A percentile compares a stretch with the other conserved stretches of the same genome.
Conservation (phyloP, 2,888 invertebrate genomes). For the Mechanitis mazaeus region DNA sequence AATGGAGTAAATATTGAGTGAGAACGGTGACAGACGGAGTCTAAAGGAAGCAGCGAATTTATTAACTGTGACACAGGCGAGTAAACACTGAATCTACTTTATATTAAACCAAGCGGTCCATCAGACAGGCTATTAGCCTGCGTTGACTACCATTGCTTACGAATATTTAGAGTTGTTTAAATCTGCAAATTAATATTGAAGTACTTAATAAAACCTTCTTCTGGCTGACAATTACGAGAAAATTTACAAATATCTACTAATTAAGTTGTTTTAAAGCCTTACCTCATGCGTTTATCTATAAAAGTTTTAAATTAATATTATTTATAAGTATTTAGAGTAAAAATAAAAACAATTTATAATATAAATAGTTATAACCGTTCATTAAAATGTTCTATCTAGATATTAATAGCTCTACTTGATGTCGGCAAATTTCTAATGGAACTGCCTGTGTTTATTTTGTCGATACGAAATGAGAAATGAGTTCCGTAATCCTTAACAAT, state of each 20-base stretch:
- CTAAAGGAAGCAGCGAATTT: conserved; percentile 57
- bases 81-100: conserved; percentile 64
- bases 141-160: conserved; percentile 30
- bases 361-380: neutral
- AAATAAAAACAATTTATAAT: neutral
- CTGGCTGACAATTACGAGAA: no score
- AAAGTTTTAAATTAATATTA: no score
- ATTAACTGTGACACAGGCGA: conserved; percentile 60
- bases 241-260: no score
- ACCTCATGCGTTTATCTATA: no score
- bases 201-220: neutral
- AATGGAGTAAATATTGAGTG: conserved; percentile 54
- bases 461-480: conserved; percentile 69
- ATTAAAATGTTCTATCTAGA: conserved; percentile 3
- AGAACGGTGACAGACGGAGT: conserved; percentile 45
- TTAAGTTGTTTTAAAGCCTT: no score
- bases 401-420: conserved; percentile 45
- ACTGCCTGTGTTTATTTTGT: conserved; percentile 65
- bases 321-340: neutral
- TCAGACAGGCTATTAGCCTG: conserved; percentile 53
- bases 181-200: conserved; percentile 19
- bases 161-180: conserved; percentile 25
- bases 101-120: conserved; percentile 62
- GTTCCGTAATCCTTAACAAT: conserved; percentile 61
- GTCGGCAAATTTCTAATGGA: conserved; percentile 64